These are phyloP conservation scores for Chelon labrosus DNA, from an alignment of 2,797 vertebrate species.

Conservation along the genomic window DNA sequence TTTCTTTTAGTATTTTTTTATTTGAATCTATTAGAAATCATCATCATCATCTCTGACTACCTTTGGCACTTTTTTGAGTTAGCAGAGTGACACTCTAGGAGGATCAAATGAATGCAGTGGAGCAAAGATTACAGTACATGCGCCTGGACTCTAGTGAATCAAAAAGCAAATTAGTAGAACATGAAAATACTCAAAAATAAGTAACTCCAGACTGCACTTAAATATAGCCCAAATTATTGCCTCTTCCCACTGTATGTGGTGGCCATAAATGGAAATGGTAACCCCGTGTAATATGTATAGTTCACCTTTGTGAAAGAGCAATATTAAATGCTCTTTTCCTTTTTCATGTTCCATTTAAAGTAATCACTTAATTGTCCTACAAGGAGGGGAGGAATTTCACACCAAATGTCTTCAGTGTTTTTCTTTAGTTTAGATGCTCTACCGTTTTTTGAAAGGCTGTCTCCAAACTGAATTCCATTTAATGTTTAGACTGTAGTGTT, in stretches of 20 bases:
- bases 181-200: background rate
- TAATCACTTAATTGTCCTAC: background rate
- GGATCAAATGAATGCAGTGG: background rate
- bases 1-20: background rate
- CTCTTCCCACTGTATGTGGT: too few relatives aligned
- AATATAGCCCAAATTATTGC: too few relatives aligned
- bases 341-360: background rate
- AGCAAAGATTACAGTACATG: too few relatives aligned
- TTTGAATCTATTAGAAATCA: background rate
- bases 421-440: background rate
- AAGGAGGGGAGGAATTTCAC: background rate
- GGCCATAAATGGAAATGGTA: too few relatives aligned
- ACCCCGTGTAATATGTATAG: too few relatives aligned
- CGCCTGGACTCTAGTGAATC: too few relatives aligned
- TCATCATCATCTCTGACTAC: background rate
- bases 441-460: background rate
- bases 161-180: background rate
- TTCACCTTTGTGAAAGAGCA: too few relatives aligned
- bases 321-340: background rate
- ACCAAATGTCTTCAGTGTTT: too few relatives aligned
- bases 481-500: slow-evolving; percentile 33
- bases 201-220: background rate
- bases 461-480: background rate
- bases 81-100: background rate
- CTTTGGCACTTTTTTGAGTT: background rate